Evolutionary conservation across 2,113 vertebrate species (phyloP).

Genomic region (Psilopogon haemacephalus): DNA sequence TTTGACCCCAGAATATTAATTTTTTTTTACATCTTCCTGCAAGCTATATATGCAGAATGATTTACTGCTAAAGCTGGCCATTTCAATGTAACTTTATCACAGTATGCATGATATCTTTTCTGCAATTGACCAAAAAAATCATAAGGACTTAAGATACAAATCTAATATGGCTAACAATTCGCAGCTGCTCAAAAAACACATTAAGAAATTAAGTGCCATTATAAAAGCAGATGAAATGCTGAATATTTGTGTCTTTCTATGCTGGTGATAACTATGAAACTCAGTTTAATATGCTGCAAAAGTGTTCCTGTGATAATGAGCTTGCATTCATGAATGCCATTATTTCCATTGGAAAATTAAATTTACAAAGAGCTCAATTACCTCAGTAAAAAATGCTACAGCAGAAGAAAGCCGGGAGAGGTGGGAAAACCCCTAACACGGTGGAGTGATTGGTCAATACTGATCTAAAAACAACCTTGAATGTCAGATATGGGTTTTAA

Average conservation of each 20-base stretch:
- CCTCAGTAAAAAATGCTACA: neutral
- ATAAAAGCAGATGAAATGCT: neutral
- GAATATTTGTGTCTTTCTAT: neutral
- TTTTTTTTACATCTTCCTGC: conserved; percentile 14
- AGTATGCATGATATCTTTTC: neutral
- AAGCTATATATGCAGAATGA: neutral
- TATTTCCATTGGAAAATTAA: neutral
- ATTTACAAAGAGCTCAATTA: neutral
- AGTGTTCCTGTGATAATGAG: neutral
- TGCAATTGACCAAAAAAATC: neutral
- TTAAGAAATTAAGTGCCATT: neutral
- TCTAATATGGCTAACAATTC: neutral
- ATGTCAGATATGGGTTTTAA: neutral
- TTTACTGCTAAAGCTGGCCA: conserved; percentile 16
- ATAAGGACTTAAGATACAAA: conserved; percentile 1
- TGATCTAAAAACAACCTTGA: neutral
- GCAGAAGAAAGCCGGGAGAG: neutral
- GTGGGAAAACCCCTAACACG: neutral
- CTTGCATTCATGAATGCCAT: neutral
- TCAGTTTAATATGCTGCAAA: neutral
- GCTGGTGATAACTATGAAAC: neutral
- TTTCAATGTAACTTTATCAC: neutral
- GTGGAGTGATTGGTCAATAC: neutral
- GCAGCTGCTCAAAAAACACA: neutral
- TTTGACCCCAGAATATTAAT: conserved; percentile 5